Percentiles rank a stretch among this genome's conserved stretches.
Evolutionary conservation across 2,888 invertebrate species (phyloP).

Genomic region (Platycheirus albimanus): DNA sequence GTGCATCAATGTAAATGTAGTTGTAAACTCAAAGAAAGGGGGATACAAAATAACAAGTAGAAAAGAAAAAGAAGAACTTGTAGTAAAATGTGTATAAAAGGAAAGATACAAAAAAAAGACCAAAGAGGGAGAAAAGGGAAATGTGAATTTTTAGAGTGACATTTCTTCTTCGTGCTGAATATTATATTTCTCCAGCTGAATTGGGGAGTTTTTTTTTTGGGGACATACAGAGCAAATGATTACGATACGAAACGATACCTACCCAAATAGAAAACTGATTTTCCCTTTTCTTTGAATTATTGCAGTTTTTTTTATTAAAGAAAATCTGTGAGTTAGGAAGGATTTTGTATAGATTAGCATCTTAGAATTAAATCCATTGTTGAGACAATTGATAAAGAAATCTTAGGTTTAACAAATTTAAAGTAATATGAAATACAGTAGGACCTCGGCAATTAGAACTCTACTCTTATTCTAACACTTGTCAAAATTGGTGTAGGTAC

Average conservation of each 20-base stretch:
- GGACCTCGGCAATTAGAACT: too few relatives aligned
- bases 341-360: too few relatives aligned
- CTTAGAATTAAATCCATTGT: too few relatives aligned
- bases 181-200: constrained; percentile 42
- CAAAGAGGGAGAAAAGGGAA: constrained; percentile 25
- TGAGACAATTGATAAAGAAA: too few relatives aligned
- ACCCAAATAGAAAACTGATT: constrained; percentile 29
- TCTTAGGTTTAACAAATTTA: too few relatives aligned
- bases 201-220: constrained; percentile 24
- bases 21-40: not conserved
- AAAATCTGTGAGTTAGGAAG: not conserved
- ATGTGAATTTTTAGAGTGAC: constrained; percentile 20
- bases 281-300: constrained; percentile 29
- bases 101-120: not conserved
- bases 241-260: constrained; percentile 18
- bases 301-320: not conserved
- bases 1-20: not conserved
- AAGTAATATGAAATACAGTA: too few relatives aligned
- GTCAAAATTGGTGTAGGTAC: too few relatives aligned
- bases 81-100: constrained; percentile 20
- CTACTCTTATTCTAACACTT: too few relatives aligned
- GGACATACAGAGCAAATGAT: not conserved
- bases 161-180: constrained; percentile 37
- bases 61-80: not conserved
- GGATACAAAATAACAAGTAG: not conserved